Evolutionary conservation across 1,140 invertebrate genomes (phyloP).

Genomic region (Drosophila sucinea): DNA sequence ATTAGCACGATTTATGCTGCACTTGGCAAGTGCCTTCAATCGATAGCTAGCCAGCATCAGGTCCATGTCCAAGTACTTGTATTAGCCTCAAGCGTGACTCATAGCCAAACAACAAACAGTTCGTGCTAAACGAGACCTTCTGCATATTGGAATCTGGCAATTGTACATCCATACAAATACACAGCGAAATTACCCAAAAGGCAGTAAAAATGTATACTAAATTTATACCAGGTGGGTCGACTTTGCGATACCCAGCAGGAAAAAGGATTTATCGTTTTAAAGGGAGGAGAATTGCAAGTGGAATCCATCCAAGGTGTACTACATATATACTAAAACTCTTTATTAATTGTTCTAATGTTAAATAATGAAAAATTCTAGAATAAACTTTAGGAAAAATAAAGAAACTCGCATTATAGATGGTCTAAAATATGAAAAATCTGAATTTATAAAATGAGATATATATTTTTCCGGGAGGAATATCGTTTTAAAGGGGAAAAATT

Average conservation of each 20-base stretch:
- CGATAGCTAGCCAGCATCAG: conserved; percentile 24
- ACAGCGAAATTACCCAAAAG: conserved; percentile 34
- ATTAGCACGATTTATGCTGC: conserved; percentile 80
- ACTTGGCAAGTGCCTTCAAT: conserved; percentile 52
- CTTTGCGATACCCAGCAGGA: background rate
- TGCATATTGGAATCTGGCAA: conserved; percentile 58
- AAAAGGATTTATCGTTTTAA: background rate
- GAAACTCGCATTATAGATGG: too few relatives aligned
- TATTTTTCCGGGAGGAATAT: too few relatives aligned
- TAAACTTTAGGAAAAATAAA: too few relatives aligned
- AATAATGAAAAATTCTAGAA: too few relatives aligned
- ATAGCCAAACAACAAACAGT: conserved; percentile 57
- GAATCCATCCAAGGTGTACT: too few relatives aligned
- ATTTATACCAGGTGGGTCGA: background rate
- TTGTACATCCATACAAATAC: conserved; percentile 32
- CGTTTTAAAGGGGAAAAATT: too few relatives aligned
- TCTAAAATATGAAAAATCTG: too few relatives aligned
- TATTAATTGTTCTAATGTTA: too few relatives aligned
- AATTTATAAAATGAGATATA: too few relatives aligned
- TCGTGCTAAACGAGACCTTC: conserved; percentile 79
- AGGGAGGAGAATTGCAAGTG: background rate
- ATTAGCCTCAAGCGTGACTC: conserved; percentile 68
- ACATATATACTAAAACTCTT: too few relatives aligned
- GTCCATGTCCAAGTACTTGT: conserved; percentile 59
- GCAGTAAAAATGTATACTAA: conserved; percentile 37